A percentile compares a stretch with the other conserved stretches of the same genome.
Conservation (phyloP, 2,113 vertebrate genomes). For the Sakesphorus luctuosus region DNA sequence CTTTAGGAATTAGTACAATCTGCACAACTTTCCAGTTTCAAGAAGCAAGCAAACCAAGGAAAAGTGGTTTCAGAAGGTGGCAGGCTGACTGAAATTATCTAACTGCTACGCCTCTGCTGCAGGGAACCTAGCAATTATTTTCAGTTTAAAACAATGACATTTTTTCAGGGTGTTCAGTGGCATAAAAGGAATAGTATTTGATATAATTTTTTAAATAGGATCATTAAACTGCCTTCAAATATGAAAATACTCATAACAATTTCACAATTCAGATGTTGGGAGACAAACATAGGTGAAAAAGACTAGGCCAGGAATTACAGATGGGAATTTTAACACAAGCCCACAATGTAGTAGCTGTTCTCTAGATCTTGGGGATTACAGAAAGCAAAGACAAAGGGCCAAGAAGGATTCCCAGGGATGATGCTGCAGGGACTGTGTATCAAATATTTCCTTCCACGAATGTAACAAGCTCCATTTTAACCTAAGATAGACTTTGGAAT, state of each 20-base stretch:
- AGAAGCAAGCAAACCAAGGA: background rate
- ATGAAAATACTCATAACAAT: background rate
- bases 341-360: background rate
- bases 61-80: background rate
- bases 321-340: background rate
- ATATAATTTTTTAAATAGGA: background rate
- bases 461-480: background rate
- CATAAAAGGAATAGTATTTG: background rate
- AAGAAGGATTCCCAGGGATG: background rate
- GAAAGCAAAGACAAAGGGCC: background rate
- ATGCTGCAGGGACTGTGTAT: background rate
- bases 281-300: background rate
- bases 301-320: background rate
- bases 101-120: background rate
- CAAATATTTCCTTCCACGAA: background rate
- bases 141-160: background rate
- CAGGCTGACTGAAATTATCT: background rate
- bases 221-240: background rate
- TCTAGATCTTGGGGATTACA: background rate
- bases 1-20: background rate
- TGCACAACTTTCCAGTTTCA: background rate
- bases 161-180: background rate
- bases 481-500: background rate
- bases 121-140: slow-evolving; percentile 2
- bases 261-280: background rate